These are phyloP conservation scores for Melanotaenia parkinsoni DNA, from an alignment of 2,797 vertebrate species.

Conservation along the genomic window DNA sequence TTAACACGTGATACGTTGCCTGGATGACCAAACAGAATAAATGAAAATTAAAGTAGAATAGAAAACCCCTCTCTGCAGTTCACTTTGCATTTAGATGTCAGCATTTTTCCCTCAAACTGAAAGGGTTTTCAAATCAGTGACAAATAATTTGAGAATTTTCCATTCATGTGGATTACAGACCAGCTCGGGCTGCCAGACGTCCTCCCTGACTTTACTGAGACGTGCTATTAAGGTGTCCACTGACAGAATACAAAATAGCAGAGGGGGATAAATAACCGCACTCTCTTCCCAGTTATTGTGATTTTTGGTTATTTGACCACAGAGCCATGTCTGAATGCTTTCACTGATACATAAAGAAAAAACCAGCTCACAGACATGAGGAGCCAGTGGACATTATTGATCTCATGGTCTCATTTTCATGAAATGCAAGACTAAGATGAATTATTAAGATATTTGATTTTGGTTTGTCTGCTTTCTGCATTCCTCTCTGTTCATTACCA, in stretches of 20 bases:
- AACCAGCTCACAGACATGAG: conserved; percentile 17
- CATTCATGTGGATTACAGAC: conserved; percentile 27
- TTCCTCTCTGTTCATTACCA: conserved; percentile 20
- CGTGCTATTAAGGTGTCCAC: conserved; percentile 10
- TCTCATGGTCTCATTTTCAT: conserved; percentile 57
- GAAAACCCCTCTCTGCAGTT: neutral
- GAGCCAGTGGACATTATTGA: conserved; percentile 54
- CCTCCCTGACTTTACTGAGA: conserved; percentile 34
- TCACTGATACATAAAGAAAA: conserved; percentile 24
- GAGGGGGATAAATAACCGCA: neutral
- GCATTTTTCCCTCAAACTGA: neutral
- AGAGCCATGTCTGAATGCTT: conserved; percentile 29
- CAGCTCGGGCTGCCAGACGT: conserved; percentile 8
- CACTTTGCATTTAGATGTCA: neutral
- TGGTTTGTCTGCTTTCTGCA: conserved; percentile 29
- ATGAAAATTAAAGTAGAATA: neutral
- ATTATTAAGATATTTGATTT: conserved; percentile 66
- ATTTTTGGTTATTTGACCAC: conserved; percentile 37
- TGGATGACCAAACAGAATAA: conserved; percentile 12
- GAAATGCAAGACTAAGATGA: conserved; percentile 62
- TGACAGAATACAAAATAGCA: conserved; percentile 16
- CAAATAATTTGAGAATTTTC: conserved; percentile 17
- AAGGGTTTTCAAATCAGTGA: conserved; percentile 1
- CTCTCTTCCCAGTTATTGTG: conserved; percentile 8
- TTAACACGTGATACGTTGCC: conserved; percentile 1